These are phyloP conservation scores for Amphiprion percula DNA, from an alignment of 2,113 vertebrate genomes.

Conservation along the genomic window DNA sequence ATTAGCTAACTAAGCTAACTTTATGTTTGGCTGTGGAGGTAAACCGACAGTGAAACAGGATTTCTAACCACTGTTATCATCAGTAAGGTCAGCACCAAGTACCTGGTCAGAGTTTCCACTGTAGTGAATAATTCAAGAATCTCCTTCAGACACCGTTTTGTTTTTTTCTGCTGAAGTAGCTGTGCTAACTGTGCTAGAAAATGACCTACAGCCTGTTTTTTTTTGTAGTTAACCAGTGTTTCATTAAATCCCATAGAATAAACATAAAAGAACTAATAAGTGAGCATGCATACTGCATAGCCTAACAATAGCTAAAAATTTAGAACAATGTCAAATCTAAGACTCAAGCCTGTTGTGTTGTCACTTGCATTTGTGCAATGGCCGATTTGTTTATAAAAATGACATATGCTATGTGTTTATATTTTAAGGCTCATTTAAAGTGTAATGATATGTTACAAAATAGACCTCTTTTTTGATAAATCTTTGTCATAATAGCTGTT, in stretches of 20 bases:
- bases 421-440: background rate
- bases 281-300: constrained; percentile 1
- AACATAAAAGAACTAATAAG: constrained; percentile 12
- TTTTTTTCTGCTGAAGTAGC: constrained; percentile 32
- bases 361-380: constrained; percentile 3
- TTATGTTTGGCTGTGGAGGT: constrained; percentile 3
- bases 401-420: background rate
- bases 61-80: background rate
- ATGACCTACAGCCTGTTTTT: background rate
- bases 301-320: background rate
- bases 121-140: constrained; percentile 62
- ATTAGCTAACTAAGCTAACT: background rate
- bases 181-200: constrained; percentile 20
- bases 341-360: constrained; percentile 1
- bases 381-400: constrained; percentile 1
- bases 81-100: background rate
- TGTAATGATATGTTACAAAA: no score
- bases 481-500: background rate
- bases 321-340: background rate
- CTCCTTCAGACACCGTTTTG: constrained; percentile 36
- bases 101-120: constrained; percentile 28
- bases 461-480: no score
- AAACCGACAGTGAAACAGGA: background rate
- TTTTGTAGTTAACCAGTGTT: constrained; percentile 30
- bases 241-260: constrained; percentile 15